Evolutionary conservation across 2,888 invertebrate species (phyloP), one percentile per base, ranked within the genome.

Genomic region (Idaea dimidiata): DNA sequence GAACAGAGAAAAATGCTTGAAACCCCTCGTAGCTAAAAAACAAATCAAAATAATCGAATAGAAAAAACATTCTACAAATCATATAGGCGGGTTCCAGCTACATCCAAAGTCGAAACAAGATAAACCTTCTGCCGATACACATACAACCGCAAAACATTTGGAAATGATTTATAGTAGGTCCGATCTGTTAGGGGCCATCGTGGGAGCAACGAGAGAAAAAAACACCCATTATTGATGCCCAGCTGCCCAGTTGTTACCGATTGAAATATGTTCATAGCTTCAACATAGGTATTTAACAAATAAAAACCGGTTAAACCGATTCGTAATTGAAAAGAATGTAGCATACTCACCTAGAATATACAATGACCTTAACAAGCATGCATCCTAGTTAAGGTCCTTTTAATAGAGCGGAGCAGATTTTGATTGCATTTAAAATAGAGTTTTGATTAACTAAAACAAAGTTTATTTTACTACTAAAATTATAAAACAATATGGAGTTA

Each of bases 131-230:
- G 76, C 80, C 78, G 82, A 86, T 85, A 83, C 83, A 79, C 79
- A 85, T 84, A 86, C 88, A 89, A 85, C 87, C 84, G 79, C 83
- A 85, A 87, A 89, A 87, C 84, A 86, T 85, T 86, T 81, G 79
- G 85, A 87, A 87, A 89, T 89, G 88, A 90, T 89, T 88, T 88
- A 90, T 87, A 84, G 84, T 81, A 77, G 76, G 73, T 78, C 77
- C 86, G 84, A 86, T 89, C 85, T 86, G 88, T 83, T 83, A 75
- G 81, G 81, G 80, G 82, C 84, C 81, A 85, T 82, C 77, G 82
- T 76, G 81, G 77, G 82, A 76, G 80, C 82, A 87, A 88, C 87
- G 89, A 89, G 87, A 89, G 87, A 88, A 43, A 43, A 43, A 8
- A 43, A 14, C 10, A 14, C 0, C 6, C 43, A 43, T 89, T 89